Conservation (phyloP, 2,888 invertebrate species). For the Pheosia tremula region DNA sequence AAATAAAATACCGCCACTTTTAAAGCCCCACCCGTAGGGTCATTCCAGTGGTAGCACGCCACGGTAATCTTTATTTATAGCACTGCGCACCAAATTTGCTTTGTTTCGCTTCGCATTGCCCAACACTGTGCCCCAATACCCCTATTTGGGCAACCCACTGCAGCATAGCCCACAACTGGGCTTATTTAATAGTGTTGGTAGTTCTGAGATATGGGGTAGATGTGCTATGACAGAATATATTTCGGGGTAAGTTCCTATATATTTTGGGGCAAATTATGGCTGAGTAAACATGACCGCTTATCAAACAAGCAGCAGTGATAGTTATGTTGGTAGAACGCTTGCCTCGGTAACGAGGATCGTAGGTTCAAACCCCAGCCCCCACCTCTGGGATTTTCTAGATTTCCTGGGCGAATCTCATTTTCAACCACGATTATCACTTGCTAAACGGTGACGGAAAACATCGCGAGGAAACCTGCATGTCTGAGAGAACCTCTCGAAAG, state of each 20-base stretch:
- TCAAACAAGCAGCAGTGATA: too few species aligned
- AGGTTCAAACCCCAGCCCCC: too few species aligned
- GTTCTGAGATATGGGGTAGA: not conserved
- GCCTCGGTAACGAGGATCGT: too few species aligned
- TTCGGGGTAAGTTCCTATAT: too few species aligned
- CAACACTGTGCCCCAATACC: not conserved
- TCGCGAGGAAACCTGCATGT: too few species aligned
- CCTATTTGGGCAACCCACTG: slow-evolving; percentile 28
- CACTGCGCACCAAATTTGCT: slow-evolving; percentile 37
- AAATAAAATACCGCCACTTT: slow-evolving; percentile 10
- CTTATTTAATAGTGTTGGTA: slow-evolving; percentile 17
- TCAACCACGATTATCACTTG: too few species aligned
- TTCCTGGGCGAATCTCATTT: too few species aligned
- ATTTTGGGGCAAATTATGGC: not conserved
- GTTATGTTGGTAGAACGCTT: too few species aligned
- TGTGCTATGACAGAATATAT: not conserved
- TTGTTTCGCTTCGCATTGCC: slow-evolving; percentile 32
- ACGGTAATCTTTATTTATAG: slow-evolving; percentile 47
- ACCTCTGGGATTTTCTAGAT: too few species aligned
- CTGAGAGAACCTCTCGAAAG: too few species aligned
- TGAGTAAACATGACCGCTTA: too few species aligned
- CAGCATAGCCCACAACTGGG: slow-evolving; percentile 17
- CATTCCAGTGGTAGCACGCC: slow-evolving; percentile 37
- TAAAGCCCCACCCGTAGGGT: slow-evolving; percentile 28
- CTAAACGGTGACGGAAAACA: too few species aligned